Base-by-base conservation (phyloP, 1,140 invertebrate species). In the Fopius arisanus region DNA sequence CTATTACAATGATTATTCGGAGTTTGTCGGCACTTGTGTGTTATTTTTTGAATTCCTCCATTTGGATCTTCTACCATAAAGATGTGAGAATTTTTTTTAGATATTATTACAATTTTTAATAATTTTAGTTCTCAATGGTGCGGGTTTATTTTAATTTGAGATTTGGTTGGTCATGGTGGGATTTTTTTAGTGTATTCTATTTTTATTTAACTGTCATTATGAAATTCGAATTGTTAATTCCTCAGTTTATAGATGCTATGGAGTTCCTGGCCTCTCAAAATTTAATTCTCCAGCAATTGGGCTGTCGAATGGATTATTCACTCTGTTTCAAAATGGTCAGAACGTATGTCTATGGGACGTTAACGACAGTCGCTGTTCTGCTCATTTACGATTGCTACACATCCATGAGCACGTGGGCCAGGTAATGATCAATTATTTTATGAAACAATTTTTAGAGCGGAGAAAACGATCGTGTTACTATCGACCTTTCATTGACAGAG, bases 161-260 rank as follows among this genome's bases (percentile, higher is more conserved):
- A n/a, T n/a, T n/a, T n/a, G n/a, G n/a, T n/a, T n/a, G n/a, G n/a
- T n/a, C n/a, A n/a, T n/a, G n/a, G n/a, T n/a, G n/a, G n/a, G n/a
- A n/a, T n/a, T n/a, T n/a, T n/a, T n/a, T n/a, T n/a, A n/a, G n/a
- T n/a, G n/a, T n/a, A n/a, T n/a, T n/a, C n/a, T n/a, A n/a, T n/a
- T n/a, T n/a, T n/a, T n/a, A n/a, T n/a, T n/a, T n/a, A n/a, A n/a
- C n/a, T n/a, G n/a, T n/a, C n/a, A n/a, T n/a, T n/a, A n/a, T n/a
- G n/a, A n/a, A n/a, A n/a, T n/a, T n/a, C n/a, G 19, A 59, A 33
- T 31, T 16, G 33, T 59, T 37, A 59, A 6, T 59, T 31, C 63
- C 33, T 26, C 19, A 74, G 72, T 28, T 74, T 10, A 63, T 67
- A 43, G 67, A 74, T 63, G 37, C 40, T 3, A 48, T 74, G 9